Evolutionary conservation across 1,140 invertebrate genomes (phyloP), one percentile per base, ranked within the genome.

Genomic region (Plectus sambesii): DNA sequence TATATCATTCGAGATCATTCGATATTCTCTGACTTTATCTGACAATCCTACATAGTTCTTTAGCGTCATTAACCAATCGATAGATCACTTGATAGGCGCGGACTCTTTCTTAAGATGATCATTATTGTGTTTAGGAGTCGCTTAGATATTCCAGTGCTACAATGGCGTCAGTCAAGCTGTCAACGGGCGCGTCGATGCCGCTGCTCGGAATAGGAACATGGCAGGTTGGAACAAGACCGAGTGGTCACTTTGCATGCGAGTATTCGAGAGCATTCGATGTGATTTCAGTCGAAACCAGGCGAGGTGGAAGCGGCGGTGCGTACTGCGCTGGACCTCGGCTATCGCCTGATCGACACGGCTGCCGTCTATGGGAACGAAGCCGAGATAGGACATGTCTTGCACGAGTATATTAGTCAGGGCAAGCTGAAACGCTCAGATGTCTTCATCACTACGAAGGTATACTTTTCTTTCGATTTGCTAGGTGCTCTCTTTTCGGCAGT

Each of bases 391-490:
- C 76, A 74, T 38, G 80, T 81, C 35, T 70, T 87, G 8, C 79
- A 81, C 59, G 75, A 79, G 64, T 84, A 82, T 80, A 73, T 86
- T 38, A 70, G 76, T 49, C 73, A 78, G 36, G 81, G 81, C 20
- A 76, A 73, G 63, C 71, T 83, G 2, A 81, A 77, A 52, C 74
- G 84, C 35, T 78, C 82, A 61, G 83, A 87, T 24, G 69, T 87
- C 20, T 88, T 84, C 68, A 76, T 87, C 47, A 81, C 81, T 1
- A 84, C 84, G 15, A 87, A 86, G 72, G 76, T 84, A 42, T 35
- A 9, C 20, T n/a, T 25, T 6, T 12, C 19, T 17, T 19, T n/a
- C n/a, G n/a, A n/a, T n/a, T n/a, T n/a, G n/a, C n/a, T n/a, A n/a
- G n/a, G n/a, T n/a, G n/a, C n/a, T n/a, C n/a, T n/a, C n/a, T n/a